Conservation (phyloP, 2,113 vertebrate species). For the Sarotherodon lohbergeri region DNA sequence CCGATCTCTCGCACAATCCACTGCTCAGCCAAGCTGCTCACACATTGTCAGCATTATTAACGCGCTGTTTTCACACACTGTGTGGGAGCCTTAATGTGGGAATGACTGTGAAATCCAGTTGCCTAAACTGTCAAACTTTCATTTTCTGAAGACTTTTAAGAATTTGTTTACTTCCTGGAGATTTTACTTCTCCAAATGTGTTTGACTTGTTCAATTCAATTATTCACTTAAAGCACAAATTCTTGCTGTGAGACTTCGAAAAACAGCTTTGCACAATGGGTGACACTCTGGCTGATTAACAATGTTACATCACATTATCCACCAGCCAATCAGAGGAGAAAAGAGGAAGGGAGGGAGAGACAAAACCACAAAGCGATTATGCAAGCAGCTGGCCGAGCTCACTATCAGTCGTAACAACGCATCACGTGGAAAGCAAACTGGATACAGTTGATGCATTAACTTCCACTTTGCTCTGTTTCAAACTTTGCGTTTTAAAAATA, state of each 20-base stretch:
- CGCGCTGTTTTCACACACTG: not conserved
- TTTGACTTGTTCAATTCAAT: not conserved
- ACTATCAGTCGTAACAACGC: not conserved
- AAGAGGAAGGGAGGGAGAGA: not conserved
- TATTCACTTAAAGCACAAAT: not conserved
- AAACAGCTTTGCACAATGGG: not conserved
- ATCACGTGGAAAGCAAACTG: not conserved
- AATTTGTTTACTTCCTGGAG: not conserved
- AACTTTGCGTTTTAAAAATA: not conserved
- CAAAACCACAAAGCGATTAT: conserved; percentile 14
- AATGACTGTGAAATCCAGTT: not conserved
- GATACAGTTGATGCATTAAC: not conserved
- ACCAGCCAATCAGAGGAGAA: not conserved
- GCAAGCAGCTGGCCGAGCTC: conserved; percentile 16
- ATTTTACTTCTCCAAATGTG: not conserved
- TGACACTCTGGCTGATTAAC: not conserved
- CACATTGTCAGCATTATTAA: conserved; percentile 1
- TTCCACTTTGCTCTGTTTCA: not conserved
- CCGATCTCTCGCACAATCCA: not conserved
- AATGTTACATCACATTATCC: conserved; percentile 24
- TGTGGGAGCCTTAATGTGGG: not conserved
- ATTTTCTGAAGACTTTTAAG: not conserved
- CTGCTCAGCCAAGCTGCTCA: not conserved
- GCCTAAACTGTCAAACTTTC: not conserved
- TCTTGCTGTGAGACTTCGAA: not conserved